phyloP scores from a whole-genome alignment of 2,797 vertebrate genomes.

The Pantherophis vulpinus region DNA sequence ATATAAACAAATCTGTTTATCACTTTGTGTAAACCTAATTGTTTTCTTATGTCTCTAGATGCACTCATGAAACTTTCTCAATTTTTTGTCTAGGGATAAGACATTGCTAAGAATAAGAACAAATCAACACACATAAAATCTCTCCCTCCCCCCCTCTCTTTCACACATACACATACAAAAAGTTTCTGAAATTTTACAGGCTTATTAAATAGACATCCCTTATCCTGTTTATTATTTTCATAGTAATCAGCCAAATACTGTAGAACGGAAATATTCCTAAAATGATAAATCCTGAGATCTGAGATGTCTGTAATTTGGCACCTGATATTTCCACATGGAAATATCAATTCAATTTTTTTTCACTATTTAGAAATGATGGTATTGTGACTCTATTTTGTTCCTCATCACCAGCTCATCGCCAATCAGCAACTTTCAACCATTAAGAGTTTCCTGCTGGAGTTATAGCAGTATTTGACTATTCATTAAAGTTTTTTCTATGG shows the following conservation, averaged over 20 bases:
- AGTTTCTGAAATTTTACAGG: background rate
- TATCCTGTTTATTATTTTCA: background rate
- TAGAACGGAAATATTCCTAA: background rate
- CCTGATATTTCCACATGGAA: background rate
- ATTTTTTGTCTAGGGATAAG: background rate
- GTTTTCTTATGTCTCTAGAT: background rate
- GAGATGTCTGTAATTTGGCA: background rate
- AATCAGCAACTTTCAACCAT: background rate
- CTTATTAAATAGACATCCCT: background rate
- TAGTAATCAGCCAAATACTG: background rate
- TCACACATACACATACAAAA: background rate
- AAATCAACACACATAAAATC: background rate
- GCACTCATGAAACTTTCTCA: background rate
- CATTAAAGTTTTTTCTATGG: slow-evolving; percentile 43
- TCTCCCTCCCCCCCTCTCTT: no score
- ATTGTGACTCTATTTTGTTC: background rate
- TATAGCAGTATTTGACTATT: slow-evolving; percentile 14
- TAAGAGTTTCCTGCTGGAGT: background rate
- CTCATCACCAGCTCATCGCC: background rate
- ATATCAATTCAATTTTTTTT: background rate
- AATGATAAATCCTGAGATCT: background rate
- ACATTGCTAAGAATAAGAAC: background rate
- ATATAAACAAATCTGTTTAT: background rate
- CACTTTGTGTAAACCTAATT: background rate
- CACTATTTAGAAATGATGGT: background rate